These are phyloP conservation scores for Ischnus inquisitorius DNA, from an alignment of 2,888 invertebrate genomes.

Conservation along the genomic window DNA sequence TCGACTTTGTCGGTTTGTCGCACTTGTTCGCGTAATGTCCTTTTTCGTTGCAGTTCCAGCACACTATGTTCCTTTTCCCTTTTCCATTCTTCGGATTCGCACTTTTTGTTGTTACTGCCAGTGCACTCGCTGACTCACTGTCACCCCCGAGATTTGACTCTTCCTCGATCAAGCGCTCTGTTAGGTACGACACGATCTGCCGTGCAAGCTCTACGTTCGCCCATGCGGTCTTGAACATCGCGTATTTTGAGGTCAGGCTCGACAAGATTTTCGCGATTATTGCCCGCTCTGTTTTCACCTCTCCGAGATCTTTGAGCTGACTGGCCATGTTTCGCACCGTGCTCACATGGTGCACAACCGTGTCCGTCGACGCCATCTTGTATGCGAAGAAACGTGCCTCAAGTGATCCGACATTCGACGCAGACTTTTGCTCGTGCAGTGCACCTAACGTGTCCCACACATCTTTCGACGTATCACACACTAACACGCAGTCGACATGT, in stretches of 20 bases:
- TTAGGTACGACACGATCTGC: conserved; percentile 32
- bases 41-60: conserved; percentile 32
- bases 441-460: conserved; percentile 70
- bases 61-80: conserved; percentile 2
- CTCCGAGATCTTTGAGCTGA: conserved; percentile 42
- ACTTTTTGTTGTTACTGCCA: conserved; percentile 18
- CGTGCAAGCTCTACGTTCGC: conserved; percentile 41
- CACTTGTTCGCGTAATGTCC: conserved; percentile 54
- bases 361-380: conserved; percentile 61
- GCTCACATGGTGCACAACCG: conserved; percentile 73
- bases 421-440: conserved; percentile 67
- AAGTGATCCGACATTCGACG: conserved; percentile 51
- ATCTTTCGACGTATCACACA: conserved; percentile 67
- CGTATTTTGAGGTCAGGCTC: conserved; percentile 42
- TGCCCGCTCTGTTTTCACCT: conserved; percentile 28
- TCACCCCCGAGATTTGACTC: conserved; percentile 25
- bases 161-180: conserved; percentile 43
- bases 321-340: conserved; percentile 72
- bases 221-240: conserved; percentile 51
- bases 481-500: conserved; percentile 46
- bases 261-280: conserved; percentile 48
- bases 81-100: background rate
- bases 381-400: conserved; percentile 32
- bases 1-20: background rate
- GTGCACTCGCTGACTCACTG: conserved; percentile 38